Evolutionary conservation across 2,113 vertebrate genomes (phyloP).

Genomic region (Telmatochromis brachygnathus): DNA sequence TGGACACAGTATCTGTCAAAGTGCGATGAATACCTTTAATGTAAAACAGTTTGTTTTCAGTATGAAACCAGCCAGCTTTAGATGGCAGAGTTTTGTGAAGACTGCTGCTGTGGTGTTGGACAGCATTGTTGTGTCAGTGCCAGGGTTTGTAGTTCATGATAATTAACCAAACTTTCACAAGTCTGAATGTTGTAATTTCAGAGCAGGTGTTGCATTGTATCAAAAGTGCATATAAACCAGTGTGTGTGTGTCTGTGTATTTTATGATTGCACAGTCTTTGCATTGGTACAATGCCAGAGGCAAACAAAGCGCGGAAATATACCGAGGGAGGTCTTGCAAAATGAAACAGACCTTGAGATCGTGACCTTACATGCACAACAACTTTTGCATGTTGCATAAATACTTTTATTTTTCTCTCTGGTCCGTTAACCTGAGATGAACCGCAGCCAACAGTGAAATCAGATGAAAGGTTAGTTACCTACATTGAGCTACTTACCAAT

Average conservation of each 20-base stretch:
- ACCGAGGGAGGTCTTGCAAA: neutral
- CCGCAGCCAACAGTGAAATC: neutral
- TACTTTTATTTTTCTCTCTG: neutral
- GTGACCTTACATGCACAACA: neutral
- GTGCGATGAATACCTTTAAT: neutral
- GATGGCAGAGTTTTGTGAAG: neutral
- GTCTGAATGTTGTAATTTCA: neutral
- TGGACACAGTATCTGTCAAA: neutral
- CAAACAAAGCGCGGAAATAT: neutral
- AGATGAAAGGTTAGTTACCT: neutral
- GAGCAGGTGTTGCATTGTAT: neutral
- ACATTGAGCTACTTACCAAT: rapidly evolving
- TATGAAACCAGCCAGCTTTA: neutral
- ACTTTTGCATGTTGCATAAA: neutral
- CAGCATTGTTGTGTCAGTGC: rapidly evolving
- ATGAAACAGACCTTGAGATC: neutral
- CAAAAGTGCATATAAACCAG: neutral
- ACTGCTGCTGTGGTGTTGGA: neutral
- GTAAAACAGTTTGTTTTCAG: neutral
- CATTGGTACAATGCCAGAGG: neutral
- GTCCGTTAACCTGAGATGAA: neutral
- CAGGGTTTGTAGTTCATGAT: neutral
- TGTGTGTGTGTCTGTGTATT: neutral
- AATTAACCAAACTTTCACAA: neutral
- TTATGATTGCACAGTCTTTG: neutral